Conservation (phyloP, 1,140 invertebrate species). For the Bombus turneri region DNA sequence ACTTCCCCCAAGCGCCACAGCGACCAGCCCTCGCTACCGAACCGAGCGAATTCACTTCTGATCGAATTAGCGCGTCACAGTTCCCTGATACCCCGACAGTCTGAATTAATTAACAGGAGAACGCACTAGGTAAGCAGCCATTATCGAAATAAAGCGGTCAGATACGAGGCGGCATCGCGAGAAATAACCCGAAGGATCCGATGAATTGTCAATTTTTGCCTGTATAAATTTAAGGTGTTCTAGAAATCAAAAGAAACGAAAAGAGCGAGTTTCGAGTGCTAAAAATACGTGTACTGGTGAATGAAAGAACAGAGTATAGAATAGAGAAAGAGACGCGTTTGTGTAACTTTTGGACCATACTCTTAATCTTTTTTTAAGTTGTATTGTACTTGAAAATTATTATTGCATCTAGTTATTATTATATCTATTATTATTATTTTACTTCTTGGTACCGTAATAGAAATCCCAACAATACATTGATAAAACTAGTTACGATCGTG, state of each 20-base stretch:
- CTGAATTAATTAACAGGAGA: constrained; percentile 81
- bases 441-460: too few relatives aligned
- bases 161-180: constrained; percentile 40
- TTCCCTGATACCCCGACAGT: constrained; percentile 81
- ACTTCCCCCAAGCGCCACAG: constrained; percentile 58
- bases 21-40: constrained; percentile 65
- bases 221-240: neutral
- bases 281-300: too few relatives aligned
- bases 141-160: constrained; percentile 77
- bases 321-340: too few relatives aligned
- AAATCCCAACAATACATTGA: too few relatives aligned
- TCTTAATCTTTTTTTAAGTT: too few relatives aligned
- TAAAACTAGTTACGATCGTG: neutral
- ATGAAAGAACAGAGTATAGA: too few relatives aligned
- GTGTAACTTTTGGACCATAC: too few relatives aligned
- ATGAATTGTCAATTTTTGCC: neutral
- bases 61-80: constrained; percentile 81
- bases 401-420: too few relatives aligned
- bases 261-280: neutral
- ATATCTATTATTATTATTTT: too few relatives aligned
- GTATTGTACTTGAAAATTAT: too few relatives aligned
- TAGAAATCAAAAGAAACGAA: neutral
- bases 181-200: neutral
- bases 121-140: constrained; percentile 76
- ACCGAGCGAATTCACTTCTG: constrained; percentile 77